These are phyloP conservation scores for Myripristis murdjan DNA, from an alignment of 2,797 vertebrate genomes.

Conservation along the genomic window DNA sequence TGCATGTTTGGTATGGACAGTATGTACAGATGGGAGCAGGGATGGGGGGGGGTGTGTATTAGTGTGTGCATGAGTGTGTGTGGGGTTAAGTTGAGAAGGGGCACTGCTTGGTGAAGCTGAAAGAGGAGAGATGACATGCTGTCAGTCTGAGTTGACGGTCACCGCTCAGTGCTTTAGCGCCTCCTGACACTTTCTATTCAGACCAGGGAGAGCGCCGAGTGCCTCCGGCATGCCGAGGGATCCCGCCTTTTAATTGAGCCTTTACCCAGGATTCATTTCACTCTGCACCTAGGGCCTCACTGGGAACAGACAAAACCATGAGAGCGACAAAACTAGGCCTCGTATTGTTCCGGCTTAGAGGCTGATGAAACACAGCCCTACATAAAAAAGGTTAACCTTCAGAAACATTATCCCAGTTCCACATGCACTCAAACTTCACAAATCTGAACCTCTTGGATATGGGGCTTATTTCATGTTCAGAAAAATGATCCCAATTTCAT, in stretches of 20 bases:
- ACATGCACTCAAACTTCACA: constrained; percentile 42
- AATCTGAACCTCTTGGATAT: constrained; percentile 52
- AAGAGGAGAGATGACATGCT: constrained; percentile 81
- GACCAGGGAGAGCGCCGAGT: constrained; percentile 54
- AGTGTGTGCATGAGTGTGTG: constrained; percentile 34
- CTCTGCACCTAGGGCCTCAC: constrained; percentile 63
- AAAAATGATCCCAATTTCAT: constrained; percentile 29
- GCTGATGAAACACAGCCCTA: constrained; percentile 58
- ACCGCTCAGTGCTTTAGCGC: constrained; percentile 71
- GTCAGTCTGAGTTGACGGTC: constrained; percentile 82
- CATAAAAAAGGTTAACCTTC: constrained; percentile 62
- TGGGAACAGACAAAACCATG: constrained; percentile 60
- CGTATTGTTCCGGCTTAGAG: constrained; percentile 45
- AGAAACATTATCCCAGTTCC: constrained; percentile 61
- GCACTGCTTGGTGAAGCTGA: constrained; percentile 77
- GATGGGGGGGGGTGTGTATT: constrained; percentile 46
- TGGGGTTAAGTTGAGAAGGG: constrained; percentile 30
- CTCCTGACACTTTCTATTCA: constrained; percentile 79
- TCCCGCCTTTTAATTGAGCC: constrained; percentile 79
- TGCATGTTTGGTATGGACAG: constrained; percentile 70
- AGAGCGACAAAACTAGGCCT: constrained; percentile 68
- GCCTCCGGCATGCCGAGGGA: constrained; percentile 71
- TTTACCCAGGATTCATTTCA: constrained; percentile 82
- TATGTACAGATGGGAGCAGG: constrained; percentile 55
- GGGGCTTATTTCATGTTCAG: constrained; percentile 54